These are phyloP conservation scores for Cheilosia urbana DNA, from an alignment of 2,888 invertebrate genomes.

Conservation along the genomic window DNA sequence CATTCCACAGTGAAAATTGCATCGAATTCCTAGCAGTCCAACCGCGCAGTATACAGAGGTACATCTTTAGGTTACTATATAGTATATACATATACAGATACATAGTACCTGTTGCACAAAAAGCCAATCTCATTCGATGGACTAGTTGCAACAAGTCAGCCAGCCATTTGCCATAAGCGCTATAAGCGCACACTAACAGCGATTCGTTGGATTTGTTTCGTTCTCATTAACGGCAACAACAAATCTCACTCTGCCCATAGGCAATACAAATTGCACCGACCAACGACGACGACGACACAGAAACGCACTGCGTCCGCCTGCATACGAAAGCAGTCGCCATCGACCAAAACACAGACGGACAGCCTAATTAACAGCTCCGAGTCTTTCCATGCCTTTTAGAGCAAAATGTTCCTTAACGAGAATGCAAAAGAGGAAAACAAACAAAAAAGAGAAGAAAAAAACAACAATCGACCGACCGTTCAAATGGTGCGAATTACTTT, in stretches of 20 bases:
- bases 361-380: constrained; percentile 66
- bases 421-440: constrained; percentile 32
- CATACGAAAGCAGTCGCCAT: constrained; percentile 36
- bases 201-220: constrained; percentile 42
- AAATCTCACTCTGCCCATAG: constrained; percentile 42
- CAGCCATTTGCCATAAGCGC: constrained; percentile 28
- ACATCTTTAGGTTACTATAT: neutral
- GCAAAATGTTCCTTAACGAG: constrained; percentile 36
- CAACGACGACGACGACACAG: constrained; percentile 33
- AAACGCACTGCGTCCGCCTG: constrained; percentile 22
- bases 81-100: neutral
- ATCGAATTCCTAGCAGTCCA: neutral
- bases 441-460: constrained; percentile 1
- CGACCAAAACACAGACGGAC: neutral
- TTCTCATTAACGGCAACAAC: constrained; percentile 32
- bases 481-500: constrained; percentile 54
- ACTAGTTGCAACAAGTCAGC: constrained; percentile 20
- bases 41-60: neutral
- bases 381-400: constrained; percentile 39
- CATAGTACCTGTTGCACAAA: constrained; percentile 7
- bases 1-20: constrained; percentile 1
- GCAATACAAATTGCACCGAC: constrained; percentile 61
- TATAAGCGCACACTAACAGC: constrained; percentile 28
- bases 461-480: neutral
- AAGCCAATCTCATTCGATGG: neutral